These are phyloP conservation scores for Ommatoiulus sabulosus DNA, from an alignment of 2,888 invertebrate genomes.

Conservation along the genomic window DNA sequence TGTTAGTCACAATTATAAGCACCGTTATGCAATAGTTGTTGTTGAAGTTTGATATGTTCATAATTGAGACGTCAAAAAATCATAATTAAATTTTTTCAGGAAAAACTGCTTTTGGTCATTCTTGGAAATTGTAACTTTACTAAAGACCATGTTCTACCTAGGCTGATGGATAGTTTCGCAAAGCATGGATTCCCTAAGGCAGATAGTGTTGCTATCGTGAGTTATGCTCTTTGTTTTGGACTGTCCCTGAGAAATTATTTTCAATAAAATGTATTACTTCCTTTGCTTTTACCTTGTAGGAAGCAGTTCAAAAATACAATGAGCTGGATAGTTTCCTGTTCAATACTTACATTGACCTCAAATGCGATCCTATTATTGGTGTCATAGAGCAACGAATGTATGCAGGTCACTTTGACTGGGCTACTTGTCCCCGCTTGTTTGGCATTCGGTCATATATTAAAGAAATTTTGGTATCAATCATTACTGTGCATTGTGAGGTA, in stretches of 20 bases:
- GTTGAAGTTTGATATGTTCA: not conserved
- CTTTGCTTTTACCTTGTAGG: conserved; percentile 49
- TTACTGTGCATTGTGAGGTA: conserved; percentile 71
- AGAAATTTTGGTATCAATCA: conserved; percentile 70
- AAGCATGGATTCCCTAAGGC: conserved; percentile 64
- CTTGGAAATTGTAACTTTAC: conserved; percentile 91
- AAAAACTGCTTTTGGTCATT: conserved; percentile 78
- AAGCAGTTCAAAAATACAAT: conserved; percentile 66
- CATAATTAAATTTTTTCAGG: conserved; percentile 62
- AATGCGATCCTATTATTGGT: conserved; percentile 94
- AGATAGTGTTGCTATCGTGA: conserved; percentile 45
- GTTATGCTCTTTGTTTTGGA: not conserved
- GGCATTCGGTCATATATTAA: conserved; percentile 88
- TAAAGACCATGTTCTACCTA: conserved; percentile 78
- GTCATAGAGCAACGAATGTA: conserved; percentile 97
- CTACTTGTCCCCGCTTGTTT: conserved; percentile 77
- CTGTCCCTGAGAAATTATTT: not conserved
- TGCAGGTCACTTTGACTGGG: conserved; percentile 88
- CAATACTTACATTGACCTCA: conserved; percentile 81
- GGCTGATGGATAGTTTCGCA: conserved; percentile 76
- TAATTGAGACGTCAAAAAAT: not conserved
- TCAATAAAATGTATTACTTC: not conserved
- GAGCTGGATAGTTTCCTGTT: conserved; percentile 72
- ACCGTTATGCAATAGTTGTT: no score
- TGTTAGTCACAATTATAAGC: not conserved